A percentile compares a stretch with the other conserved stretches of the same genome.
Evolutionary conservation across 2,113 vertebrate species (phyloP).

Genomic region (Percina caprodes): DNA sequence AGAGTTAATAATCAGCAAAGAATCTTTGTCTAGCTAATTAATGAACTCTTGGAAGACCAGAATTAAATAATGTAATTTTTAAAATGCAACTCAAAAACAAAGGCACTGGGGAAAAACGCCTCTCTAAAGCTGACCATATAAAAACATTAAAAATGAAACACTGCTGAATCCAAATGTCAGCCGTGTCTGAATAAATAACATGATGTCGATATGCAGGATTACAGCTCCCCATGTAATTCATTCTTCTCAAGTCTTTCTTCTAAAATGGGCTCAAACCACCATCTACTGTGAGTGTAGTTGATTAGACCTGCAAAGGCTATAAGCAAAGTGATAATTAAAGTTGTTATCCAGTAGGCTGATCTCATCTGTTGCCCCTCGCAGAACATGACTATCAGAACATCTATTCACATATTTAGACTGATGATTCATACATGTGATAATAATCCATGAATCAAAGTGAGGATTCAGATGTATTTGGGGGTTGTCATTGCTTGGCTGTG

Average conservation of each 20-base stretch:
- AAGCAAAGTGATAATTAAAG: constrained; percentile 42
- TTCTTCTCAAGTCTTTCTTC: constrained; percentile 44
- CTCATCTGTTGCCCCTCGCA: constrained; percentile 25
- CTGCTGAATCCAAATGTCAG: constrained; percentile 71
- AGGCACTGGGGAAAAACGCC: constrained; percentile 31
- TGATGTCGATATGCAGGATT: constrained; percentile 46
- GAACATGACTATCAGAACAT: constrained; percentile 40
- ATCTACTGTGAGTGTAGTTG: constrained; percentile 1
- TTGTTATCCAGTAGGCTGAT: constrained; percentile 31
- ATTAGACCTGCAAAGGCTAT: constrained; percentile 29
- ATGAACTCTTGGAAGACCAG: constrained; percentile 66
- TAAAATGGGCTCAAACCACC: constrained; percentile 47
- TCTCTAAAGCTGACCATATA: constrained; percentile 61
- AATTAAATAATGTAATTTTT: constrained; percentile 69
- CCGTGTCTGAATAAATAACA: constrained; percentile 67
- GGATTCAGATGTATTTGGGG: constrained; percentile 56
- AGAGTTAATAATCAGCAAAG: constrained; percentile 65
- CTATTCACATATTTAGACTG: constrained; percentile 47
- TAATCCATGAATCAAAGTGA: constrained; percentile 72
- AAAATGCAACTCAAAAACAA: constrained; percentile 55
- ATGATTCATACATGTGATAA: constrained; percentile 67
- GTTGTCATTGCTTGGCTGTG: constrained; percentile 48
- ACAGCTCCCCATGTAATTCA: constrained; percentile 29
- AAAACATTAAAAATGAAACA: constrained; percentile 31
- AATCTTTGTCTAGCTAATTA: constrained; percentile 68